Evolutionary conservation across 2,113 vertebrate genomes (phyloP).

Genomic region (Rhinoderma darwinii): DNA sequence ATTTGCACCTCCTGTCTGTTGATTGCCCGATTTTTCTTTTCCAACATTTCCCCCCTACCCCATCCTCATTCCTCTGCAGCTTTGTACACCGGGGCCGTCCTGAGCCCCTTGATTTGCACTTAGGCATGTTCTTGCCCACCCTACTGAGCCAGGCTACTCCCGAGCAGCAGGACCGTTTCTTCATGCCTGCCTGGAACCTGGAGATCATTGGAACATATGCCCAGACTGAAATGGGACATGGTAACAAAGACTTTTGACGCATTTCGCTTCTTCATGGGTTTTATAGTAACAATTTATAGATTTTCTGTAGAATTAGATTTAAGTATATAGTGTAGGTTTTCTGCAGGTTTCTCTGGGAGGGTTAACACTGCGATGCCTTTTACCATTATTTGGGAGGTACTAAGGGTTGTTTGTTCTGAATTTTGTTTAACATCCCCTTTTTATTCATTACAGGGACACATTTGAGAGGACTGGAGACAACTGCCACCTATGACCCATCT

Average conservation of each 20-base stretch:
- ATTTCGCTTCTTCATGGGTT: neutral
- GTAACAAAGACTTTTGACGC: constrained; percentile 74
- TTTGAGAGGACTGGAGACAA: constrained; percentile 93
- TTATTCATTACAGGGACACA: constrained; percentile 82
- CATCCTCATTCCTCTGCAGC: constrained; percentile 71
- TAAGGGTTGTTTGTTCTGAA: neutral
- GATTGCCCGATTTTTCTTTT: constrained; percentile 59
- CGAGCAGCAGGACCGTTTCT: constrained; percentile 94
- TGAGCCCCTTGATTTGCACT: constrained; percentile 93
- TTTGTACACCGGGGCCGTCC: constrained; percentile 86
- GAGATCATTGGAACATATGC: constrained; percentile 99
- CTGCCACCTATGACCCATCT: constrained; percentile 89
- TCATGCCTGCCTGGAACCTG: constrained; percentile 97
- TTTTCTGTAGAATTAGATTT: neutral
- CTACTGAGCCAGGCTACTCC: constrained; percentile 94
- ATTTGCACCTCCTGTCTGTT: constrained; percentile 63
- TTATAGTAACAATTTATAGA: neutral
- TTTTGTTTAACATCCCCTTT: neutral
- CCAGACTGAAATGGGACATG: constrained; percentile 99
- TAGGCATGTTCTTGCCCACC: constrained; percentile 98
- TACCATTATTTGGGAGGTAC: neutral
- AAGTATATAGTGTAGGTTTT: neutral
- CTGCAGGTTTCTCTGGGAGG: constrained; percentile 16
- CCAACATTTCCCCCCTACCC: constrained; percentile 62
- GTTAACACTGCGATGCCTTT: neutral